A percentile compares a stretch with the other conserved stretches of the same genome.
Evolutionary conservation across 2,113 vertebrate species (phyloP).

Genomic region (Vidua chalybeata): DNA sequence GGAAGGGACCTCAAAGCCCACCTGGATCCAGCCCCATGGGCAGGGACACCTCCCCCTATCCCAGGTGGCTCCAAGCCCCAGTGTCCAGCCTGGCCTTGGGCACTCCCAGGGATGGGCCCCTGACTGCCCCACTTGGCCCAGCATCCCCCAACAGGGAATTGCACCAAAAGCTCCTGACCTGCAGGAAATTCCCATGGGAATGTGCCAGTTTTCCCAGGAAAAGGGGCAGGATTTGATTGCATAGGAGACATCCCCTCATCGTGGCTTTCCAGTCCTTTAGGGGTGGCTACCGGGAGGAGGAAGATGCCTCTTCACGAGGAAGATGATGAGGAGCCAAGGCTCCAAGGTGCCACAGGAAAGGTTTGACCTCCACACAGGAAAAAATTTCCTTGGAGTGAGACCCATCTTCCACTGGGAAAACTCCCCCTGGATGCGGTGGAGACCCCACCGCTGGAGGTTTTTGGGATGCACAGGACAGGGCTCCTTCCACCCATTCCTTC

Average conservation of each 20-base stretch:
- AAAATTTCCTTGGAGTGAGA: background rate
- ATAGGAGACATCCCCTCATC: background rate
- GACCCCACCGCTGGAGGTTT: background rate
- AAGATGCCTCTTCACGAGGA: background rate
- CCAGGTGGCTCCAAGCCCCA: background rate
- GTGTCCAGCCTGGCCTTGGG: background rate
- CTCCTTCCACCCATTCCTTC: background rate
- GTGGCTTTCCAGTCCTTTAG: background rate
- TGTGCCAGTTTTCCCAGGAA: background rate
- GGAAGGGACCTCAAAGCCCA: background rate
- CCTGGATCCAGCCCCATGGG: background rate
- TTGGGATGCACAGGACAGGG: fast-evolving
- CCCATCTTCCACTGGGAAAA: background rate
- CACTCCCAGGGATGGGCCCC: background rate
- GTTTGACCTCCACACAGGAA: background rate
- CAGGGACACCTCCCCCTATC: background rate
- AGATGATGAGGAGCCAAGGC: background rate
- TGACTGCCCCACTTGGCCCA: background rate
- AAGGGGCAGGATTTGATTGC: background rate
- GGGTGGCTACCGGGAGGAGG: background rate
- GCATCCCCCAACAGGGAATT: background rate
- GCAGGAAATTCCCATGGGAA: background rate
- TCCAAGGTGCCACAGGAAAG: background rate
- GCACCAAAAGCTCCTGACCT: background rate
- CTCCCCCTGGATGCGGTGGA: too few relatives aligned